Evolutionary conservation across 2,797 vertebrate genomes (phyloP), one percentile per base, ranked within the genome.

Genomic region (Eidolon dupreanum): DNA sequence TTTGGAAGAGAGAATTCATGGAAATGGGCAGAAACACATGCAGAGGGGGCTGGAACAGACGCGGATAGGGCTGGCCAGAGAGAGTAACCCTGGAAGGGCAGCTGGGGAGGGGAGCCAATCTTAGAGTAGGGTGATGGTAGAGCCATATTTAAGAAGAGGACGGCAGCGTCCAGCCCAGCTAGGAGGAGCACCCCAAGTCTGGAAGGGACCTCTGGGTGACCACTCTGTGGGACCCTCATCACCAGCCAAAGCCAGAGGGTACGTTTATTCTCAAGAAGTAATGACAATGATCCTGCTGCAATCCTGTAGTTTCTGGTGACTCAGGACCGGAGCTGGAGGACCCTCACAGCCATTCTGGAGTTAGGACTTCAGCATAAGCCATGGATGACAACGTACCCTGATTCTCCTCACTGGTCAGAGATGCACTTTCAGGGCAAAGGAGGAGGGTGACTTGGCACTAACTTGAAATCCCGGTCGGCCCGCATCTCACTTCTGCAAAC

Each of bases 201-300:
- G 24, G 2, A 28, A 75, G 28, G 31, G 3, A 20, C 12, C 57
- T 94, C 13, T 15, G 57, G 61, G 63, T 5, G 28, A 28, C 8
- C 4, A 24, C 26, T 36, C 19, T 24, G 6, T 5, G 59, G 49
- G 36, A 7, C 38, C 31, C 24, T 63, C 24, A 53, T 46, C 24
- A 24, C 55, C 81, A 41, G 46, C n/a, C 28, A 61, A 49, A 65
- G 55, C 31, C 6, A 0, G 49, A 74, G 53, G 43, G 28, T 46
- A 3, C 0, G 0, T 55, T 94, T 71, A 59, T 46, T 53, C 15
- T 68, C 46, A 53, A 61, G 24, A 36, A 92, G 24, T 36, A 78
- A 31, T 0, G 24, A 43, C 38, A 41, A 0, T 1, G 33, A 36
- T 0, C 28, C 24, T 2, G 3, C 15, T 11, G 19, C 5, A 59